Evolutionary conservation across 1,140 invertebrate genomes (phyloP).

Genomic region (Euwallacea fornicatus): DNA sequence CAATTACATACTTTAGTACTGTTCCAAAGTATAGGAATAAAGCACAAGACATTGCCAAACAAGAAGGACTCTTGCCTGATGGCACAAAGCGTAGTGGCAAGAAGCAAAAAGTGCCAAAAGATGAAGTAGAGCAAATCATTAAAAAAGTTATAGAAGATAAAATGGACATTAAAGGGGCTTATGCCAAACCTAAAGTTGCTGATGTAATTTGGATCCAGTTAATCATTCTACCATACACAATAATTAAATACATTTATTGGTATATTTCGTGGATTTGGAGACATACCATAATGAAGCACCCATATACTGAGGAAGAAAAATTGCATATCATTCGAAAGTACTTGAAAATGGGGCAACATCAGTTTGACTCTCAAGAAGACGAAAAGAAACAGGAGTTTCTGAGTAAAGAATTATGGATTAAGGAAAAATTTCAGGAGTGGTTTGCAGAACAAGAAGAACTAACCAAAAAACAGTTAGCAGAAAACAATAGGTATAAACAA

Average conservation of each 20-base stretch:
- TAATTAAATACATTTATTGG: constrained; percentile 71
- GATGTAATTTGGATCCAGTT: constrained; percentile 84
- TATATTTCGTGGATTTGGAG: constrained; percentile 78
- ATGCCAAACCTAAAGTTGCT: constrained; percentile 74
- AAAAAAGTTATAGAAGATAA: constrained; percentile 83
- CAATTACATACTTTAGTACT: constrained; percentile 83
- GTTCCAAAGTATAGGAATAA: constrained; percentile 85
- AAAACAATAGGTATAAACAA: constrained; percentile 76
- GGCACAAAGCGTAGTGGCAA: constrained; percentile 52
- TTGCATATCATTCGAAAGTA: constrained; percentile 79
- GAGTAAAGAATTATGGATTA: constrained; percentile 77
- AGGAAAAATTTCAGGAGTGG: constrained; percentile 77
- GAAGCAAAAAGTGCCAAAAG: constrained; percentile 73
- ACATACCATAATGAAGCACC: constrained; percentile 72
- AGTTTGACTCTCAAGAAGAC: constrained; percentile 73
- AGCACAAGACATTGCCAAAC: constrained; percentile 79
- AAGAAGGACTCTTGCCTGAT: constrained; percentile 66
- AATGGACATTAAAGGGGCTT: constrained; percentile 88
- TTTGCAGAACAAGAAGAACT: constrained; percentile 81
- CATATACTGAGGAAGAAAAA: constrained; percentile 81
- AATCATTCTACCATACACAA: constrained; percentile 73
- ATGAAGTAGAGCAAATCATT: constrained; percentile 74
- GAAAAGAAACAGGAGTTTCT: constrained; percentile 74
- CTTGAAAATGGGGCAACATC: constrained; percentile 69
- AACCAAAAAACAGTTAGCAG: constrained; percentile 75